A percentile compares a stretch with the other conserved stretches of the same genome.
Evolutionary conservation across 2,113 vertebrate species (phyloP).

Genomic region (Etheostoma spectabile): DNA sequence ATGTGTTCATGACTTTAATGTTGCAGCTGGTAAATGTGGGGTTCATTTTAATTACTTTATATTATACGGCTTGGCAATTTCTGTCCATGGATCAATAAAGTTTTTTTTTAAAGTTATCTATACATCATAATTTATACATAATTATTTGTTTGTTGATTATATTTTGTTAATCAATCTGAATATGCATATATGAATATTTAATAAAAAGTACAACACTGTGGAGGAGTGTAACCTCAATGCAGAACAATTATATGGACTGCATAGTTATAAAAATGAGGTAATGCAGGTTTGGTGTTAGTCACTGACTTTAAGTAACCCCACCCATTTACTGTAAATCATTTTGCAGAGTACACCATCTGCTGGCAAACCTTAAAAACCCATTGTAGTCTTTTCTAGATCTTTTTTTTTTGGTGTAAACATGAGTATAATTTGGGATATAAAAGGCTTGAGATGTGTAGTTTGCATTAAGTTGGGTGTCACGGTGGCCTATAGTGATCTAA

Average conservation of each 20-base stretch:
- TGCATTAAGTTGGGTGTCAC: neutral
- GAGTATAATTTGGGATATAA: neutral
- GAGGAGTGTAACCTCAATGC: neutral
- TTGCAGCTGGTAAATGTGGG: neutral
- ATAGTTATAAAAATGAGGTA: neutral
- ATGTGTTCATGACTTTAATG: too few species aligned
- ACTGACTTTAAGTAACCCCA: neutral
- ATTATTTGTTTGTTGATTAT: neutral
- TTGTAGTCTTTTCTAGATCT: neutral
- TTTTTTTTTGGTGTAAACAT: neutral
- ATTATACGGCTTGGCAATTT: too few species aligned
- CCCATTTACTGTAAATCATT: slow-evolving; percentile 23
- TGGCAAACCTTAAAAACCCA: neutral
- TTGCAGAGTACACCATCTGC: slow-evolving; percentile 3
- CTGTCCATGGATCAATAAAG: too few species aligned
- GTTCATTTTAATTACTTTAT: neutral
- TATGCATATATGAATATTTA: too few species aligned
- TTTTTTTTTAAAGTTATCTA: neutral
- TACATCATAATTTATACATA: neutral
- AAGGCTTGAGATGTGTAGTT: neutral
- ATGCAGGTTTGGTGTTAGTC: neutral
- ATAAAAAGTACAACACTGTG: neutral
- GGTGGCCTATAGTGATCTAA: too few species aligned
- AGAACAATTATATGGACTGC: neutral
- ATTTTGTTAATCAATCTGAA: neutral